Percentiles rank a stretch among this genome's conserved stretches.
Evolutionary conservation across 2,797 vertebrate species (phyloP).

Genomic region (Oceanodroma leucorhoa): DNA sequence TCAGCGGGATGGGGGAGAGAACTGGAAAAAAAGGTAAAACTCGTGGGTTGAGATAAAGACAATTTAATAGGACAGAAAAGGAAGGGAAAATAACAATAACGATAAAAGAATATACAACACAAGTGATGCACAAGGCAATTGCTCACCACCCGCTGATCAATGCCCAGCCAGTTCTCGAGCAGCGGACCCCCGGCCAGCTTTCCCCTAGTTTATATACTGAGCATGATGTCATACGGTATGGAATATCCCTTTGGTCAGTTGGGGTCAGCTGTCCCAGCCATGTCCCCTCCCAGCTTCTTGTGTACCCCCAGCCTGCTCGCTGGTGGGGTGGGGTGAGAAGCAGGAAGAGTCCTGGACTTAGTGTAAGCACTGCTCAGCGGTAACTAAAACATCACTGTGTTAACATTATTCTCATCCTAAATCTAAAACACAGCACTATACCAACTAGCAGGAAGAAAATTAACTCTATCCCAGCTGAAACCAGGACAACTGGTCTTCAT

Average conservation of each 20-base stretch:
- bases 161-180: background rate
- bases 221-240: too few species aligned
- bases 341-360: background rate
- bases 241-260: background rate
- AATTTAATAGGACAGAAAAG: background rate
- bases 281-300: background rate
- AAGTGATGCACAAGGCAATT: background rate
- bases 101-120: background rate
- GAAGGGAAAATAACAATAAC: background rate
- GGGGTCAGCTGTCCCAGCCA: background rate
- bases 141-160: background rate
- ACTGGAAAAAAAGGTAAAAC: background rate
- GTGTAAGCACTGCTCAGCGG: background rate
- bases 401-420: background rate
- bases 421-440: background rate
- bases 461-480: background rate
- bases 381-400: background rate
- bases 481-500: background rate
- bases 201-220: background rate
- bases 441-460: background rate
- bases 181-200: background rate
- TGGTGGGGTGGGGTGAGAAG: background rate
- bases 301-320: background rate
- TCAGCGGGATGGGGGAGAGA: background rate
- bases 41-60: background rate